Conservation (phyloP, 2,113 vertebrate genomes). For the Lathamus discolor region DNA sequence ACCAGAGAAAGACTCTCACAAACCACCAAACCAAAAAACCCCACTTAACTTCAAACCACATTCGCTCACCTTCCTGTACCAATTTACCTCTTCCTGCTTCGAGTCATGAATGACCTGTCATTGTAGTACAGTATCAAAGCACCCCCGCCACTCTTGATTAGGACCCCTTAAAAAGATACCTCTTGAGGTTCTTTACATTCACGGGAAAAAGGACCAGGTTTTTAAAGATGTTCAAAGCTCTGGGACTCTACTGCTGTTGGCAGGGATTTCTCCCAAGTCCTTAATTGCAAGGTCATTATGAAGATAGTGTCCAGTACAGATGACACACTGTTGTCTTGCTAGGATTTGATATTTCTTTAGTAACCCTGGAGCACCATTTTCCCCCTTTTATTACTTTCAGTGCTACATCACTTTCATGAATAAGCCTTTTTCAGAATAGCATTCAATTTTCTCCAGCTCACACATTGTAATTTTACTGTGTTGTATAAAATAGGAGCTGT, state of each 20-base stretch:
- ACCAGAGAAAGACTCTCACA: neutral
- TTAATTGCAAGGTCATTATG: neutral
- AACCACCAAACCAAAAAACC: neutral
- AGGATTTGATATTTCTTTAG: neutral
- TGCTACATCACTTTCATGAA: neutral
- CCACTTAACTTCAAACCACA: neutral
- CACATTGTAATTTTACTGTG: neutral
- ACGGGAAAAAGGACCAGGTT: neutral
- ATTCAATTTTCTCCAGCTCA: neutral
- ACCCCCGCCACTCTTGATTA: neutral
- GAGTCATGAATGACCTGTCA: neutral
- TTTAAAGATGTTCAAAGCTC: neutral
- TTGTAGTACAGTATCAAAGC: neutral
- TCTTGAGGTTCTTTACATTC: neutral
- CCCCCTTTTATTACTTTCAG: neutral
- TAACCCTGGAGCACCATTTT: neutral
- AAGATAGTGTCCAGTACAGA: neutral
- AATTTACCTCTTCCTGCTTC: neutral
- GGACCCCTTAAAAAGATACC: neutral
- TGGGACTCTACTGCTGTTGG: neutral
- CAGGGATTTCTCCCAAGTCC: neutral
- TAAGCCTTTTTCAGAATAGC: neutral
- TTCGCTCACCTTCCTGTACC: neutral
- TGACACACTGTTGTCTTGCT: neutral
- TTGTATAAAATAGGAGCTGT: neutral